A percentile compares a stretch with the other conserved stretches of the same genome.
These are phyloP conservation scores for Drosophila nebulosa DNA, from an alignment of 1,140 invertebrate genomes.

Conservation along the genomic window DNA sequence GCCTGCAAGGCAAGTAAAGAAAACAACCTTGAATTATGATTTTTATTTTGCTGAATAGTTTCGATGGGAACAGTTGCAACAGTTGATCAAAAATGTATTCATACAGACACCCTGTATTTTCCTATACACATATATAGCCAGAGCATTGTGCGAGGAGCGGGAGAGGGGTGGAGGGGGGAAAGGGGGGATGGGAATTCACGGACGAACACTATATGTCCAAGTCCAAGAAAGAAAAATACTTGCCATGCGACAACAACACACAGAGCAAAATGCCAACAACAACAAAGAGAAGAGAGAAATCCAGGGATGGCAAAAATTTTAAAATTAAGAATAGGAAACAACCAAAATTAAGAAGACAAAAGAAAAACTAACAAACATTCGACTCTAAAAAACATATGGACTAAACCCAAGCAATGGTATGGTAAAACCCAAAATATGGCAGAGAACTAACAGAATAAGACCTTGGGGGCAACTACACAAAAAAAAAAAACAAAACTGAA, in stretches of 20 bases:
- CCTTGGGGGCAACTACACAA: background rate
- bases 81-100: background rate
- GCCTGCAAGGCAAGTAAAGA: constrained; percentile 28
- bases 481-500: background rate
- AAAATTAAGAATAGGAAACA: constrained; percentile 13
- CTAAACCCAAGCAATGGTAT: background rate
- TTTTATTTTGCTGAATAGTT: background rate
- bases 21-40: constrained; percentile 20
- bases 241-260: constrained; percentile 70
- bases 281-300: background rate
- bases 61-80: background rate
- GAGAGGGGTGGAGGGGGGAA: constrained; percentile 8
- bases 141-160: background rate
- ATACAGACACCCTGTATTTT: constrained; percentile 30
- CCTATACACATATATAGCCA: background rate
- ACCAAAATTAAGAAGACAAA: background rate
- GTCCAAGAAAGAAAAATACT: constrained; percentile 78
- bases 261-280: constrained; percentile 27
- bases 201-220: constrained; percentile 75
- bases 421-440: background rate
- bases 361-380: background rate
- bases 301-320: constrained; percentile 29
- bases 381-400: background rate
- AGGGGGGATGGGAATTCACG: constrained; percentile 59
- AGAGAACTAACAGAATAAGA: background rate